A percentile compares a stretch with the other conserved stretches of the same genome.
These are phyloP conservation scores for Echinarachnius parma DNA, from an alignment of 53 echinoderm and acorn worm species.

Conservation along the genomic window DNA sequence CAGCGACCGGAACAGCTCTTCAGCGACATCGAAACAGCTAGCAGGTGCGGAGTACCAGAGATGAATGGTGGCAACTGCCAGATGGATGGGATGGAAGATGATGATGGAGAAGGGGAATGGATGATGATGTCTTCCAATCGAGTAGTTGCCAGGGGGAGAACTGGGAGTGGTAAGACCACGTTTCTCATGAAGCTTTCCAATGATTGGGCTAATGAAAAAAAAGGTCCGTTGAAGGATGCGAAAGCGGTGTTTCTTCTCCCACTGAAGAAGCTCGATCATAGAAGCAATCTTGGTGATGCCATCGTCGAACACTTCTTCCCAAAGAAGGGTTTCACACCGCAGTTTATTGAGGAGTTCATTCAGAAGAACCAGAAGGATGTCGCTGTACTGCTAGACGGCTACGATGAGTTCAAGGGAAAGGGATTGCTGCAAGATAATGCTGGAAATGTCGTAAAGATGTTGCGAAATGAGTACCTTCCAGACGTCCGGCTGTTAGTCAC, in stretches of 20 bases:
- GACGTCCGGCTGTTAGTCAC: constrained; percentile 47
- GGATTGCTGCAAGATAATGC: constrained; percentile 47
- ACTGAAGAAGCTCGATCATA: constrained; percentile 55
- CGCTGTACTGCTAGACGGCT: constrained; percentile 54
- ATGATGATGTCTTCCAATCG: constrained; percentile 14
- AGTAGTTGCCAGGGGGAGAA: constrained; percentile 48
- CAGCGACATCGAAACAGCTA: background rate
- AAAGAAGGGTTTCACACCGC: constrained; percentile 24
- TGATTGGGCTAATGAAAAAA: constrained; percentile 42
- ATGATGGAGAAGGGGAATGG: background rate
- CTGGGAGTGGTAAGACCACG: constrained; percentile 64
- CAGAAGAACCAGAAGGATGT: constrained; percentile 46
- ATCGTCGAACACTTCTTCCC: constrained; percentile 47
- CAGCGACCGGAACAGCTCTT: constrained; percentile 42
- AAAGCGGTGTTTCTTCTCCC: constrained; percentile 49
- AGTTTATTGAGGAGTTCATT: constrained; percentile 45
- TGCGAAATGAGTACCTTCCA: constrained; percentile 44
- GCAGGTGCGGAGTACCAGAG: too few relatives aligned
- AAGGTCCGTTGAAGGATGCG: constrained; percentile 12
- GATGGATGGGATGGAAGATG: background rate
- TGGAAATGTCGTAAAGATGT: constrained; percentile 59
- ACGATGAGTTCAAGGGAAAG: constrained; percentile 69
- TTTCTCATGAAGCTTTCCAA: constrained; percentile 50
- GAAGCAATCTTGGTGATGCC: constrained; percentile 57
- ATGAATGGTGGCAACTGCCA: too few relatives aligned